Percentiles rank a stretch among this genome's conserved stretches.
Evolutionary conservation across 2,888 invertebrate genomes (phyloP).

Genomic region (Smittia sp.): DNA sequence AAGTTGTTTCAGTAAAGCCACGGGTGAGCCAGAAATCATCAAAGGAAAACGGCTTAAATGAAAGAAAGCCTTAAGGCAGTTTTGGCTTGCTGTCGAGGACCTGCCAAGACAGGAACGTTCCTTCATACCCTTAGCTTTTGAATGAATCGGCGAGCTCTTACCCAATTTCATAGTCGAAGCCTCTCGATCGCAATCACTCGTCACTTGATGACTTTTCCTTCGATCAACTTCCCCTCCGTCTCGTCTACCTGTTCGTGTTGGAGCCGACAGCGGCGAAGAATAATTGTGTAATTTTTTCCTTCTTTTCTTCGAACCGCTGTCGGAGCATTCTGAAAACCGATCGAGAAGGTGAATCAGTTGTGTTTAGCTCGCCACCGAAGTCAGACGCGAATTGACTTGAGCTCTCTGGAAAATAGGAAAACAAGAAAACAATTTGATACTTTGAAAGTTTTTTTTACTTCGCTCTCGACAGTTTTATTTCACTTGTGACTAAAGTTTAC

Average conservation of each 20-base stretch:
- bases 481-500: not conserved
- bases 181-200: not conserved
- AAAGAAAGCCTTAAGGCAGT: too few species aligned
- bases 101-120: too few species aligned
- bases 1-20: not conserved
- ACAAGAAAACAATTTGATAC: slow-evolving; percentile 5
- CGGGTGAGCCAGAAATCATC: slow-evolving; percentile 13
- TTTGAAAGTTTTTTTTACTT: slow-evolving; percentile 27
- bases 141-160: too few species aligned
- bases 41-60: not conserved
- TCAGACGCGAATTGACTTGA: slow-evolving; percentile 28
- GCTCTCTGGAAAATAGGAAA: slow-evolving; percentile 29
- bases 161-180: too few species aligned
- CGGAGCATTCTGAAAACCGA: slow-evolving; percentile 34
- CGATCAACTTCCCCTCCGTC: slow-evolving; percentile 8
- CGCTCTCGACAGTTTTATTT: not conserved
- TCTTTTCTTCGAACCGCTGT: not conserved
- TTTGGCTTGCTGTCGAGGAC: too few species aligned
- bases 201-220: slow-evolving; percentile 24
- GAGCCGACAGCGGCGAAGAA: not conserved
- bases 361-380: slow-evolving; percentile 30
- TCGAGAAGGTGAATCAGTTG: slow-evolving; percentile 39
- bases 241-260: slow-evolving; percentile 12
- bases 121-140: too few species aligned
- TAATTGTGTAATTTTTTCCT: slow-evolving; percentile 4